phyloP scores from a whole-genome alignment of 2,113 vertebrate species.

The Garra rufa region DNA sequence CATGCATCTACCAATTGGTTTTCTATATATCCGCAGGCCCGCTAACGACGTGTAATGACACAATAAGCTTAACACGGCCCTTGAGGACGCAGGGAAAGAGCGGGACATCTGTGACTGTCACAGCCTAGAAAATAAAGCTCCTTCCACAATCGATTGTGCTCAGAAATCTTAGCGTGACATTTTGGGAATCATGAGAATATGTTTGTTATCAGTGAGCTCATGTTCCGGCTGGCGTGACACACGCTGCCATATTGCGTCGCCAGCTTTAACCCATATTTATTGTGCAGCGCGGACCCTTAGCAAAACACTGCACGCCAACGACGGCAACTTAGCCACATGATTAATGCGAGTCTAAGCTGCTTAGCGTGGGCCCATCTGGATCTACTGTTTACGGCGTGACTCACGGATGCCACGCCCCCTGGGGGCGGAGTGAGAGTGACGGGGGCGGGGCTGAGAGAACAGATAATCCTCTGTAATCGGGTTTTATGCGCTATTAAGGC shows the following conservation, averaged over 20 bases:
- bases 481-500: slow-evolving; percentile 80
- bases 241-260: not conserved
- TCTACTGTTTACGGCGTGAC: slow-evolving; percentile 76
- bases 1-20: not conserved
- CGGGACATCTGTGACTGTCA: not conserved
- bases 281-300: slow-evolving; percentile 34
- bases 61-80: slow-evolving; percentile 1
- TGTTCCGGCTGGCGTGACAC: slow-evolving; percentile 25
- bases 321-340: slow-evolving; percentile 78
- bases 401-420: slow-evolving; percentile 44
- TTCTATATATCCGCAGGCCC: not conserved
- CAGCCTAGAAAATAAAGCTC: not conserved
- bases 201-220: slow-evolving; percentile 33
- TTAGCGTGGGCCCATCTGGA: slow-evolving; percentile 82
- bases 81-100: not conserved
- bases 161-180: slow-evolving; percentile 3
- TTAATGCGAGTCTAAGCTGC: slow-evolving; percentile 82
- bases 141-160: slow-evolving; percentile 20
- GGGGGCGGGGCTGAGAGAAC: slow-evolving; percentile 43
- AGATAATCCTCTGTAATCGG: slow-evolving; percentile 80
- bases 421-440: slow-evolving; percentile 60
- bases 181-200: slow-evolving; percentile 31
- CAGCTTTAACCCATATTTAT: not conserved
- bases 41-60: not conserved
- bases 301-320: slow-evolving; percentile 65